Evolutionary conservation across 2,888 invertebrate species (phyloP).

Genomic region (Harmothoe impar): DNA sequence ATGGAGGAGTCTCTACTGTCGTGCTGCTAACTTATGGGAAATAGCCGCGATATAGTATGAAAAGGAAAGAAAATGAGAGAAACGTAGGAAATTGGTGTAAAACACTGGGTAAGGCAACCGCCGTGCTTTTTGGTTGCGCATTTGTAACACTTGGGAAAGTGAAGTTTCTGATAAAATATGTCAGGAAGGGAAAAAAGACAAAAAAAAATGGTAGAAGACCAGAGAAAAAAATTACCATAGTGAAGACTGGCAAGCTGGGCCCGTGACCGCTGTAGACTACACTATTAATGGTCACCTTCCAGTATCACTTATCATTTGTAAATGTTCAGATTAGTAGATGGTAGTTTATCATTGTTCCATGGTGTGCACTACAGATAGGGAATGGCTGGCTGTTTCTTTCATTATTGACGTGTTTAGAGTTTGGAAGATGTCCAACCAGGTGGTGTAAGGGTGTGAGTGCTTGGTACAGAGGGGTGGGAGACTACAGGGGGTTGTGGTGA

Average conservation of each 20-base stretch:
- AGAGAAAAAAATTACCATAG: neutral
- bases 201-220: too few species aligned
- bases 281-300: neutral
- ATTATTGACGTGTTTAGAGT: neutral
- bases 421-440: neutral
- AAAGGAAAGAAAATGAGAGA: too few species aligned
- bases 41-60: too few species aligned
- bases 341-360: neutral
- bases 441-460: neutral
- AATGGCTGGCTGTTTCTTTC: constrained; percentile 7
- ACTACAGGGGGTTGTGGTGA: neutral
- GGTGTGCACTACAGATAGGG: neutral
- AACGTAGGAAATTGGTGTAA: too few species aligned
- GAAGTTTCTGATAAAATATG: too few species aligned
- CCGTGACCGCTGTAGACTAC: constrained; percentile 35
- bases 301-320: constrained; percentile 43
- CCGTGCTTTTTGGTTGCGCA: too few species aligned
- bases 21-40: too few species aligned
- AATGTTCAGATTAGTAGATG: constrained; percentile 26
- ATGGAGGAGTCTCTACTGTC: too few species aligned
- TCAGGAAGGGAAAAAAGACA: too few species aligned
- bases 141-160: too few species aligned
- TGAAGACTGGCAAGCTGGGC: constrained; percentile 49
- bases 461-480: neutral
- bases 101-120: too few species aligned